These are phyloP conservation scores for Micropoecilia bifurca DNA, from an alignment of 2,797 vertebrate genomes.

Conservation along the genomic window DNA sequence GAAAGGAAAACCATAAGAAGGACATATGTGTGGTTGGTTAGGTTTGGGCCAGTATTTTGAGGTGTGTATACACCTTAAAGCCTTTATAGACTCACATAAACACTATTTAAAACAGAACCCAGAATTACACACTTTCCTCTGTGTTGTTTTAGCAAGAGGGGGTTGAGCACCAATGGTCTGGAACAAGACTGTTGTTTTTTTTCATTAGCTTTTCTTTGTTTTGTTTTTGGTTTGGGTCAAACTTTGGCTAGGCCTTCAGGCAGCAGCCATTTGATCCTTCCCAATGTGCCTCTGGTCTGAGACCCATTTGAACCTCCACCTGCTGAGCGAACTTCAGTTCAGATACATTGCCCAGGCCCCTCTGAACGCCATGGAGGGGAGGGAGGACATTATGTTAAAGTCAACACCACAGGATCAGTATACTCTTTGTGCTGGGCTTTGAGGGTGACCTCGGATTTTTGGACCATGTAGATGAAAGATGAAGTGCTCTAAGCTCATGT, in stretches of 20 bases:
- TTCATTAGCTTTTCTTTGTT: conserved; percentile 71
- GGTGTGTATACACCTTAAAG: conserved; percentile 61
- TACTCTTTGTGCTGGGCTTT: conserved; percentile 75
- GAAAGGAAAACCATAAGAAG: conserved; percentile 67
- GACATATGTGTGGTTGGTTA: conserved; percentile 69
- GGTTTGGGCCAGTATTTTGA: conserved; percentile 69
- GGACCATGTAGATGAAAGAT: conserved; percentile 63
- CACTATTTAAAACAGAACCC: conserved; percentile 47
- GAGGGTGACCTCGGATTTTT: conserved; percentile 74
- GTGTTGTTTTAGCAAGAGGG: conserved; percentile 80
- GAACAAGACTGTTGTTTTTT: conserved; percentile 79
- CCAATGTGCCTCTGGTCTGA: conserved; percentile 88
- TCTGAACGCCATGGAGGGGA: conserved; percentile 80
- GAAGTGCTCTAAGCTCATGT: conserved; percentile 55
- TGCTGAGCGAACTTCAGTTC: conserved; percentile 94
- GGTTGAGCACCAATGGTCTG: conserved; percentile 88
- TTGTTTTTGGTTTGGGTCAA: conserved; percentile 88
- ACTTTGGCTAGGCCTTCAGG: conserved; percentile 86
- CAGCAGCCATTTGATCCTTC: conserved; percentile 89
- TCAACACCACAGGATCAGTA: conserved; percentile 79
- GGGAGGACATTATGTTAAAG: conserved; percentile 82
- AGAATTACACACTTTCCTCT: conserved; percentile 62
- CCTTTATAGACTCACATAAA: conserved; percentile 44
- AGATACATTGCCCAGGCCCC: conserved; percentile 88
- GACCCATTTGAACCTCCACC: conserved; percentile 94